Base-by-base conservation (phyloP, 2,888 invertebrate species). In the Osmoderma eremita region DNA sequence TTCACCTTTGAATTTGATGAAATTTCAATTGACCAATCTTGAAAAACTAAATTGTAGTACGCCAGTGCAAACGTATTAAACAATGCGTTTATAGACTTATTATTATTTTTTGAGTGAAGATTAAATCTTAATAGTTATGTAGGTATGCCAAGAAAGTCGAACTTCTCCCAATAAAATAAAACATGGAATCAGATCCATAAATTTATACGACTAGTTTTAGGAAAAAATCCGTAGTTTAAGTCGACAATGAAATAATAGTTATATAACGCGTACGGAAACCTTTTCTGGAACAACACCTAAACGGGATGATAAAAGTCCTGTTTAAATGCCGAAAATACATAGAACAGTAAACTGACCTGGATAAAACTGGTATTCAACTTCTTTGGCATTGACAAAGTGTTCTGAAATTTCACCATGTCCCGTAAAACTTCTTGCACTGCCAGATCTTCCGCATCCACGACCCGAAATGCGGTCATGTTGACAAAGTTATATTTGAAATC, bases 401-500 rank as follows among this genome's bases (percentile, higher is more conserved):
- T 56, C 74, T 89, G 87, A 78, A 88, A 91, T 68, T 84, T 84
- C 70, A 89, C 88, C 88, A 92, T 91, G 75, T 90, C 90, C 73
- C 88, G 86, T n/a, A 91, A 80, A 65, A 89, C 85, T 73, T 88
- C 88, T 71, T 87, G 85, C 3, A 90, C 88, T n/a, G 84, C 84
- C 8, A 88, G 83, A 80, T 91, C 88, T 65, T 87, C 87, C 18
- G 87, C 85, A 78, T 91, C 90, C 56, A 91, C 90, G 71, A 93
- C 85, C 72, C 92, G 86, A 78, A 90, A 96, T 0, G 95, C 94
- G n/a, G 95, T 96, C 84, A 97, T 94, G 82, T 97, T 97, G 42
- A 96, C 95, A 49, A 92, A 91, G 79, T 97, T 97, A 84, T 97
- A 95, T 78, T 93, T 93, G 82, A 95, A 97, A 78, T 94, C 94